phyloP scores from a whole-genome alignment of 1,140 invertebrate species.

The Drosophila oshimai region DNA sequence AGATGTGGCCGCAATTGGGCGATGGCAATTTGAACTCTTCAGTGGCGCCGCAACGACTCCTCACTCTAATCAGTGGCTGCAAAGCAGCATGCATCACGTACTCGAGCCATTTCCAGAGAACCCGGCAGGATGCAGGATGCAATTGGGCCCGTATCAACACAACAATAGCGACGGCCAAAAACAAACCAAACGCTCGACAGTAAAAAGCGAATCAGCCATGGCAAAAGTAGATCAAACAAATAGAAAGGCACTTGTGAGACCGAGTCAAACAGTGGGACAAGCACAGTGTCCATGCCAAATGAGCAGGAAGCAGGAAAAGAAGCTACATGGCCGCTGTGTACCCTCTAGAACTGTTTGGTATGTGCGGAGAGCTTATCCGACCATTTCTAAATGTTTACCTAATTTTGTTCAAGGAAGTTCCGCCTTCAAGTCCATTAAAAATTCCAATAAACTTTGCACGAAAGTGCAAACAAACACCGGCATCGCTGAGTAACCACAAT shows the following conservation, averaged over 20 bases:
- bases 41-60: neutral
- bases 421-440: neutral
- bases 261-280: slow-evolving; percentile 40
- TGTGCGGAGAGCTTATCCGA: neutral
- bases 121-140: slow-evolving; percentile 38
- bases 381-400: neutral
- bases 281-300: slow-evolving; percentile 63
- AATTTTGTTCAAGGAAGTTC: neutral
- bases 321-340: neutral
- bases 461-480: slow-evolving; percentile 9
- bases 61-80: slow-evolving; percentile 47
- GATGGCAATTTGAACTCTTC: slow-evolving; percentile 11
- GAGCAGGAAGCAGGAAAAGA: slow-evolving; percentile 12
- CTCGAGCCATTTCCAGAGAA: neutral
- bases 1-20: slow-evolving; percentile 15
- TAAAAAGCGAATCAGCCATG: slow-evolving; percentile 59
- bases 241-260: slow-evolving; percentile 48
- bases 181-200: slow-evolving; percentile 53
- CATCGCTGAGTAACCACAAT: slow-evolving; percentile 3
- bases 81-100: slow-evolving; percentile 27
- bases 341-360: neutral
- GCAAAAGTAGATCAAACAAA: slow-evolving; percentile 44
- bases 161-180: slow-evolving; percentile 46
- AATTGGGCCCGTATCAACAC: slow-evolving; percentile 66
- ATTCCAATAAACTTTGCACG: slow-evolving; percentile 19